Base-by-base conservation (phyloP, 1,140 invertebrate species). In the Bombus pascuorum region DNA sequence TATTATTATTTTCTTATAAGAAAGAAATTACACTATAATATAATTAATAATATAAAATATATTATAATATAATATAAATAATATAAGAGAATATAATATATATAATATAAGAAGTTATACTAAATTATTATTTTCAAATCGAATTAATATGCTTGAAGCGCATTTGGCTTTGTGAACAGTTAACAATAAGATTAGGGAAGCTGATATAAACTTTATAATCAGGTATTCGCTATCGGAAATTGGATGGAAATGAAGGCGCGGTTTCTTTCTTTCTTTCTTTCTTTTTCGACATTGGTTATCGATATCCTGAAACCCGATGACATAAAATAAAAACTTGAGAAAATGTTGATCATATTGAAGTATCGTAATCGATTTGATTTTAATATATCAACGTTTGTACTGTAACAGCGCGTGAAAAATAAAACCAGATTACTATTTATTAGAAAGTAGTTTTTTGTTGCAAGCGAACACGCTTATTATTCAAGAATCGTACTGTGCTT, bases 201-300 rank as follows among this genome's bases (percentile, higher is more conserved):
- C 34, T 57, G 59, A 6, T 44, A 57, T 59, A 92, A 83, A 80
- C 77, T 91, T 86, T 78, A 83, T 89, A 87, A 91, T 84, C 75
- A 78, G 85, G 82, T 70, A 76, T 59, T n/a, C 70, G 79, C 34
- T 59, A 79, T 59, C 89, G 93, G 91, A 93, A 92, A 93, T 93
- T 92, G 86, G 75, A 85, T 65, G 92, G 90, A 93, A 93, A 93
- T 92, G 82, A 82, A 90, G 89, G 77, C 85, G 73, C 74, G 73
- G 83, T 44, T 47, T 90, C 34, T 34, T 34, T 75, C 74, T 53
- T 59, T 82, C 53, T 71, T 39, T 39, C 32, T 62, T 15, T 9
- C 2, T 34, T 32, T 12, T 28, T 70, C 12, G 25, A 71, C 28
- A 28, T 57, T 71, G 25, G 47, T 70, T 47, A 71, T 81, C 78